Conservation (phyloP, 2,797 vertebrate species). For the Momotus momota region DNA sequence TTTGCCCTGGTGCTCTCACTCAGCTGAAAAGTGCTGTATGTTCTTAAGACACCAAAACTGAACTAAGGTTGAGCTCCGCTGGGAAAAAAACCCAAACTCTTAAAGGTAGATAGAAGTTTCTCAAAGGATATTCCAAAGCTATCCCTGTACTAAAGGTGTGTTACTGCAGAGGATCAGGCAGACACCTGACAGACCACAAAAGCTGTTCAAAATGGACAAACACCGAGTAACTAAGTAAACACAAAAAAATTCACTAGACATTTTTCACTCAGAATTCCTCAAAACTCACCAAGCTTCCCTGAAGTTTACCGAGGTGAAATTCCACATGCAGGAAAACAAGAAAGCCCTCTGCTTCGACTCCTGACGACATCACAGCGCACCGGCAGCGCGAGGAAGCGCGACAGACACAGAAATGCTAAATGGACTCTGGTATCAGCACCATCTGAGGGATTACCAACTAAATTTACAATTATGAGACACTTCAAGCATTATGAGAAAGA, state of each 20-base stretch:
- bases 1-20: background rate
- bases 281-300: background rate
- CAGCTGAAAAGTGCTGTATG: background rate
- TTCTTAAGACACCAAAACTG: background rate
- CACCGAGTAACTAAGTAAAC: background rate
- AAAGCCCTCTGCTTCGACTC: background rate
- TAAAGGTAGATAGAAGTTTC: background rate
- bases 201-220: background rate
- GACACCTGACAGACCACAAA: background rate
- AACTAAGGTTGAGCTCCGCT: background rate
- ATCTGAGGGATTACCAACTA: constrained; percentile 45
- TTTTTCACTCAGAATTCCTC: background rate
- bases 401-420: background rate
- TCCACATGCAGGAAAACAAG: background rate
- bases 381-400: background rate
- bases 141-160: accelerated
- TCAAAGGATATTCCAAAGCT: background rate
- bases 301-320: background rate
- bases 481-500: constrained; percentile 34
- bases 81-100: background rate
- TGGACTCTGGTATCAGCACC: background rate
- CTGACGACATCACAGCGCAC: accelerated
- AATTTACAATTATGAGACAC: constrained; percentile 53
- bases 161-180: background rate
- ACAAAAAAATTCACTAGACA: accelerated